Base-by-base conservation (phyloP, 2,113 vertebrate species). In the Mesoclemmys tuberculata region DNA sequence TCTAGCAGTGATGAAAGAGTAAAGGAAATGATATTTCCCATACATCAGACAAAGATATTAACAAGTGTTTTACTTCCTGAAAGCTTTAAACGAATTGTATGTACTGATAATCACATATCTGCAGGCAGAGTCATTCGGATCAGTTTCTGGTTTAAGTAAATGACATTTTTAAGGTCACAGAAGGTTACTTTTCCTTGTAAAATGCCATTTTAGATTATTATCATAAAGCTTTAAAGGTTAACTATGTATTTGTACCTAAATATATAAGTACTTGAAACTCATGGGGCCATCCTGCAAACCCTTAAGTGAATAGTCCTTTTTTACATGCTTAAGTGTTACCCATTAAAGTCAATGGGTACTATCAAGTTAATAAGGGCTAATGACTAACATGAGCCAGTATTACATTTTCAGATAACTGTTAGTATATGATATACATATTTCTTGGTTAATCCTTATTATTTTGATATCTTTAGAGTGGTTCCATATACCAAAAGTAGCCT, bases 221-320 rank as follows among this genome's bases (percentile, higher is more conserved):
- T 4, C 1, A 87, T 78, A 54, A 55, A 84, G 19, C 6, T 4
- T 75, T 81, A 29, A 51, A 90, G 31, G 0, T 58, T 88, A 80
- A 54, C 5, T 87, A 3, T 16, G 9, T 83, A 38, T 81, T 85
- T 94, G 26, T 51, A 80, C 31, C 31, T 84, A 90, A 75, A 82
- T 58, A 78, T 0, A 0, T 89, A 4, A 56, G 51, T 31, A 5
- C 27, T 41, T 10, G n/a, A 1, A 75, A 9, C 29, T 52, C 41
- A 56, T 29, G 58, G 78, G 2, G 8, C 75, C 12, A 41, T 89
- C 64, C 56, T 61, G 51, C 71, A 84, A 90, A 41, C 9, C 4
- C 16, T 24, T 68, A 46, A 5, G 31, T 26, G 77, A 2, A 10
- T 56, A n/a, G 26, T 80, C 4, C 10, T 41, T 38, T 81, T 88